Evolutionary conservation across 2,797 vertebrate species (phyloP).

Genomic region (Sebastes dallii): DNA sequence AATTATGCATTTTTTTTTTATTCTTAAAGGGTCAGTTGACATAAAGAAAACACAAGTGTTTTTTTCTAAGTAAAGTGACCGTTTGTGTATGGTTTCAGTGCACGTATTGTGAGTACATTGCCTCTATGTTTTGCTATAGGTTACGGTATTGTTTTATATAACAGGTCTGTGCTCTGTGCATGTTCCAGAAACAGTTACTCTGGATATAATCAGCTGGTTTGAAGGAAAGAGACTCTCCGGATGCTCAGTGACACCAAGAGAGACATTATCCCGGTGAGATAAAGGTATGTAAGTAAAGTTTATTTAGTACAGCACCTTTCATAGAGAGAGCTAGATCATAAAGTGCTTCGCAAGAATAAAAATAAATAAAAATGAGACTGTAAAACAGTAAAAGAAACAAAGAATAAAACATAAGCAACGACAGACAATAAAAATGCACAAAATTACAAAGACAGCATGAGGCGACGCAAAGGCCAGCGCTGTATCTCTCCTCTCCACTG

Average conservation of each 20-base stretch:
- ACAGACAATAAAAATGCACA: too few species aligned
- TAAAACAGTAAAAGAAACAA: too few species aligned
- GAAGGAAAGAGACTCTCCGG: neutral
- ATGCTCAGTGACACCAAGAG: neutral
- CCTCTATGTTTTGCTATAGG: neutral
- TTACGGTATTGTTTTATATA: too few species aligned
- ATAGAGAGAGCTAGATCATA: too few species aligned
- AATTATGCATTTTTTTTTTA: neutral
- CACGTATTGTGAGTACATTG: neutral
- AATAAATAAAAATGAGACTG: too few species aligned
- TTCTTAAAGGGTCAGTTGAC: neutral
- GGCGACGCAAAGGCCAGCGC: neutral
- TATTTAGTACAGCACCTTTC: too few species aligned
- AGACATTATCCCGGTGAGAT: constrained; percentile 5
- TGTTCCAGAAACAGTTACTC: neutral
- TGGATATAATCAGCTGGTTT: constrained; percentile 7
- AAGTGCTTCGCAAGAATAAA: too few species aligned
- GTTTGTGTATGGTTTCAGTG: neutral
- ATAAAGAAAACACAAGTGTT: neutral
- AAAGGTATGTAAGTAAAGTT: neutral
- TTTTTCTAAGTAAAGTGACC: neutral
- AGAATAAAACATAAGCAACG: too few species aligned
- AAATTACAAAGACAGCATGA: too few species aligned
- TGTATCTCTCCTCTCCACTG: neutral
- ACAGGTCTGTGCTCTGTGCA: neutral